Evolutionary conservation across 2,113 vertebrate genomes (phyloP).

Genomic region (Megaceryle maxima): DNA sequence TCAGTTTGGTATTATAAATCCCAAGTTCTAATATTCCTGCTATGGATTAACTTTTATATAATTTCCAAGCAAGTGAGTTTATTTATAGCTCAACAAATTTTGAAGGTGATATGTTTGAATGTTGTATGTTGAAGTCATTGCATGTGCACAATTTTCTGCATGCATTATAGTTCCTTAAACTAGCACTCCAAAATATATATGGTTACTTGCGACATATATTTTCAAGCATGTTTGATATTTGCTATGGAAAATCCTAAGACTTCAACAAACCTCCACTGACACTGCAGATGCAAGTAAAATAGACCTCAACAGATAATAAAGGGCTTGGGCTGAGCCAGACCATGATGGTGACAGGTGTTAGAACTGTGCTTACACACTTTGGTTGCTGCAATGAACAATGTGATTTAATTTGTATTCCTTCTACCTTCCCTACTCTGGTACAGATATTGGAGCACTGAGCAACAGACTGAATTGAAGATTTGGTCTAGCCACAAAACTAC

Average conservation of each 20-base stretch:
- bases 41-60: background rate
- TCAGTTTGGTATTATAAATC: background rate
- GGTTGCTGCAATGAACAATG: background rate
- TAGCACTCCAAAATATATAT: background rate
- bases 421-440: background rate
- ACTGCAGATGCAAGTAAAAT: background rate
- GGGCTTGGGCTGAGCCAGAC: background rate
- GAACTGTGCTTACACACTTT: background rate
- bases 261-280: background rate
- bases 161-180: background rate
- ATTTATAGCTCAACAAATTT: background rate
- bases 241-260: background rate
- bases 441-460: background rate
- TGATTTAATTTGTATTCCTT: background rate
- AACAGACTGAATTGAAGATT: background rate
- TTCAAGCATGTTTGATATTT: background rate
- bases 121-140: background rate
- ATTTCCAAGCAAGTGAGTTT: background rate
- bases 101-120: background rate
- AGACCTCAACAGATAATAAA: background rate
- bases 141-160: background rate
- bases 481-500: background rate
- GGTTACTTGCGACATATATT: background rate
- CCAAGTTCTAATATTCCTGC: background rate
- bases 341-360: background rate